Evolutionary conservation across 2,113 vertebrate genomes (phyloP), one percentile per base, ranked within the genome.

Genomic region (Nyctibius bracteatus): DNA sequence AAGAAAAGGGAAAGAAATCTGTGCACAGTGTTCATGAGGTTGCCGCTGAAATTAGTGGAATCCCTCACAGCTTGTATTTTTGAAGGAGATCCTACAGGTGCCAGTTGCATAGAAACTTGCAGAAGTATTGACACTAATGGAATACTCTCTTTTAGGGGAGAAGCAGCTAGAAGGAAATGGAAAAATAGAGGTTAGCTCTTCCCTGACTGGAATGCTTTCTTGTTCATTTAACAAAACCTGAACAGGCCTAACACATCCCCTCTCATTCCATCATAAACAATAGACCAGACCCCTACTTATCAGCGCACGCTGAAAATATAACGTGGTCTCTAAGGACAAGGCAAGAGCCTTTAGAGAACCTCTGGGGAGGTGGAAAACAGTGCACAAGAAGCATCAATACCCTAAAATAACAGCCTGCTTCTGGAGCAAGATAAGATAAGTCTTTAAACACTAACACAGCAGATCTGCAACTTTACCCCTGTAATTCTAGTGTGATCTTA

Each of bases 341-440:
- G 86, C 74, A 46, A 70, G 37, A 95, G 77, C 77, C 91, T 93
- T 84, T 54, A 72, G 52, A 75, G 78, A 92, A 72, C 75, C 61
- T 82, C 95, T 35, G 37, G 92, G 86, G 83, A 95, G 94, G 73
- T 3, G 4, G 73, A 62, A 89, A 96, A 87, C 86, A 72, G 61
- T 7, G 73, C 54, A 72, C 86, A 89, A 96, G 73, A 79, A 91
- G 41, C 77, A 92, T 61, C 81, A 92, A 94, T 81, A 79, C 14
- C 83, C 86, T 84, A 93, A 95, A 96, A 94, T 92, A 96, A 94
- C 92, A 92, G 83, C 72, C 59, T 84, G 80, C 80, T 84, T 78
- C 83, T 81, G 84, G 18, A 92, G 62, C 33, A 81, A 93, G 95
- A 91, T 96, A 94, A 95, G 91, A 41, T 57, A 94, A 77, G 70